Base-by-base conservation (phyloP, 2,888 invertebrate species). In the Callinectes sapidus region DNA sequence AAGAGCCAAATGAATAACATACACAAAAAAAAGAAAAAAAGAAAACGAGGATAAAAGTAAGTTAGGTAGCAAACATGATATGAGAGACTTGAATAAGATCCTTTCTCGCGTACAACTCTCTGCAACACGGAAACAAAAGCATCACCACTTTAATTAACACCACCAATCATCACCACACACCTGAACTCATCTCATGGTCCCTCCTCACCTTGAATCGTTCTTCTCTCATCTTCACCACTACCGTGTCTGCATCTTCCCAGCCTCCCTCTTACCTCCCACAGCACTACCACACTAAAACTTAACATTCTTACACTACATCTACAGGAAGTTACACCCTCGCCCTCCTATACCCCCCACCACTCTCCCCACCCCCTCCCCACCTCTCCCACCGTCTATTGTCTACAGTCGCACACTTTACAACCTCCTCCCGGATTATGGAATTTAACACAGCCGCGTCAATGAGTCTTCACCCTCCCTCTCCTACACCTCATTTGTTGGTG, bases 341-440 rank as follows among this genome's bases (percentile, higher is more conserved):
- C 61, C 61, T 61, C 61, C 35, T 81, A 32, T 16, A 13, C 8
- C 32, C 32, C 32, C 77, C 28, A 10, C 5, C 18, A 13, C 66
- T n/a, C 8, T 18, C 66, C 66, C 14, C n/a, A 16, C 81, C 81
- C 5, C 81, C 81, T 35, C 32, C 35, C 81, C 81, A 32, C 32
- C 32, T 23, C 35, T 32, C 81, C 32, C 81, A 32, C 2, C 81
- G 35, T 32, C 81, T 35, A 32, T 81, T 81, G 32, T 81, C 32
- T 81, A 35, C 81, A 81, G 81, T 35, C 81, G 16, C 81, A 81
- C 81, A 71, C 35, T 81, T 81, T 81, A 81, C 81, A 81, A 35
- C 81, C 81, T 81, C 35, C 32, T 32, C 81, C 81, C 35, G 81
- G 81, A 81, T 81, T 81, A 81, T 81, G 81, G 81, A 81, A 81